These are phyloP conservation scores for Hippocampus guttulatus DNA, from an alignment of 2,113 vertebrate species.

Conservation along the genomic window DNA sequence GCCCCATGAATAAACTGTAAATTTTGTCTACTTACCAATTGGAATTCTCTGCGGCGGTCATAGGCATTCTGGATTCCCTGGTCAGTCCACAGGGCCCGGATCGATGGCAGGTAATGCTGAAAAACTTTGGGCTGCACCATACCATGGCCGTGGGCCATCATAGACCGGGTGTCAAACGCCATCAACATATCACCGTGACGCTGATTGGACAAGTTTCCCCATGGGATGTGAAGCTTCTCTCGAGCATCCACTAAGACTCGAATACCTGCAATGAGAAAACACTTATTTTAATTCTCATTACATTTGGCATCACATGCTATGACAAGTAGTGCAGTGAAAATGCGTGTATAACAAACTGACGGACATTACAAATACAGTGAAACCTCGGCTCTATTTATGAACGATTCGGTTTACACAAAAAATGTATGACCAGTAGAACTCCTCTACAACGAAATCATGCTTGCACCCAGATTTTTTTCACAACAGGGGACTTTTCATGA, in stretches of 20 bases:
- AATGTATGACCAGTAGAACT: too few species aligned
- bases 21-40: constrained; percentile 76
- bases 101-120: constrained; percentile 81
- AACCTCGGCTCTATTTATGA: too few species aligned
- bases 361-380: too few species aligned
- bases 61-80: constrained; percentile 90
- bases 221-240: constrained; percentile 93
- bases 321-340: not conserved
- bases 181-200: constrained; percentile 84
- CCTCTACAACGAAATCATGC: too few species aligned
- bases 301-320: not conserved
- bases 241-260: constrained; percentile 92
- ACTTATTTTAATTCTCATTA: not conserved
- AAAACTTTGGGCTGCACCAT: constrained; percentile 84
- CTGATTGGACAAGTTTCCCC: constrained; percentile 86
- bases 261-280: constrained; percentile 71
- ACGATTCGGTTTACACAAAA: too few species aligned
- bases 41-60: constrained; percentile 91
- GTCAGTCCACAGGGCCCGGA: constrained; percentile 85
- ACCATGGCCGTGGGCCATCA: constrained; percentile 74
- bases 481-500: too few species aligned
- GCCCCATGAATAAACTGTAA: not conserved
- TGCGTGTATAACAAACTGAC: too few species aligned
- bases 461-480: too few species aligned
- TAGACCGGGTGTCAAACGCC: constrained; percentile 87